Percentiles rank a stretch among this genome's conserved stretches.
These are phyloP conservation scores for Parascotia fuliginaria DNA, from an alignment of 2,888 invertebrate species.

Conservation along the genomic window DNA sequence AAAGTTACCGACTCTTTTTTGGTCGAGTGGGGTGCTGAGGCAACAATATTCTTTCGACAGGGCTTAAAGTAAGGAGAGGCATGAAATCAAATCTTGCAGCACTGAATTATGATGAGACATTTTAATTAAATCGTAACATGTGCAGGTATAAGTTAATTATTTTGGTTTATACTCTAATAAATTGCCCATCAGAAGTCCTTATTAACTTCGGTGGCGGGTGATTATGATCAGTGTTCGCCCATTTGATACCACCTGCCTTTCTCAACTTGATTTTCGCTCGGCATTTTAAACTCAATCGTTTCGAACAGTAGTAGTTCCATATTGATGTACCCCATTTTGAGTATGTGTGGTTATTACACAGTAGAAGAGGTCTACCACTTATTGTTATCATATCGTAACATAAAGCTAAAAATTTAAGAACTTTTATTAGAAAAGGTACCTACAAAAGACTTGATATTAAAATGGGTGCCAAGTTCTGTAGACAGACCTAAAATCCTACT, in stretches of 20 bases:
- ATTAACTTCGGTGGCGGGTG: conserved; percentile 42
- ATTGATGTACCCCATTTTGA: conserved; percentile 4
- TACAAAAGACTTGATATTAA: too few relatives aligned
- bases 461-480: too few relatives aligned
- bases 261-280: conserved; percentile 42
- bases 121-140: too few relatives aligned
- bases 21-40: too few relatives aligned
- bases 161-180: conserved; percentile 1
- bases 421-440: too few relatives aligned
- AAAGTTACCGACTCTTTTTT: too few relatives aligned
- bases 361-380: not conserved
- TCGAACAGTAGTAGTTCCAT: conserved; percentile 11
- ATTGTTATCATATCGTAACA: conserved; percentile 6
- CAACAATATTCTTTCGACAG: too few relatives aligned
- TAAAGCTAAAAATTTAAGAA: not conserved
- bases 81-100: too few relatives aligned
- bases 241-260: conserved; percentile 24
- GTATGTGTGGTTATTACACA: conserved; percentile 1
- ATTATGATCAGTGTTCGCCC: conserved; percentile 30
- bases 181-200: conserved; percentile 16
- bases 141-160: too few relatives aligned
- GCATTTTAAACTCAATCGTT: conserved; percentile 5
- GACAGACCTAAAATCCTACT: too few relatives aligned
- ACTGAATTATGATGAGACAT: too few relatives aligned
- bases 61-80: too few relatives aligned